A percentile compares a stretch with the other conserved stretches of the same genome.
phyloP scores from a whole-genome alignment of 2,113 vertebrate species.

The Hyperopisus bebe region DNA sequence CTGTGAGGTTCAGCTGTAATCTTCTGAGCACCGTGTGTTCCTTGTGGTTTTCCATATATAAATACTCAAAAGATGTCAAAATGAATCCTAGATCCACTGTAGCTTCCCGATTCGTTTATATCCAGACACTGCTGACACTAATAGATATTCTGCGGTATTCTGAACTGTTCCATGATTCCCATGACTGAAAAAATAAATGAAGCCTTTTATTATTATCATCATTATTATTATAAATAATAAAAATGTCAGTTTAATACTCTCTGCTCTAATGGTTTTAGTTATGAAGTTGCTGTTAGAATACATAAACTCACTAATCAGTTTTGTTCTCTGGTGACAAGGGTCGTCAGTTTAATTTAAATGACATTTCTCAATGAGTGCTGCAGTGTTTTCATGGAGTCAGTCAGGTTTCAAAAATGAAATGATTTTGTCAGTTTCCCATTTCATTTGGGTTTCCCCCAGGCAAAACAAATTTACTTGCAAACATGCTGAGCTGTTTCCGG shows the following conservation, averaged over 20 bases:
- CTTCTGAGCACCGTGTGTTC: neutral
- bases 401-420: neutral
- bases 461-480: slow-evolving; percentile 15
- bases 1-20: neutral
- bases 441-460: neutral
- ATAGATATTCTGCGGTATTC: neutral
- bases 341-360: slow-evolving; percentile 8
- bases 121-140: neutral
- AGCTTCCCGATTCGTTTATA: neutral
- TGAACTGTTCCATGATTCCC: neutral
- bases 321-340: neutral
- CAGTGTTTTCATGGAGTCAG: neutral
- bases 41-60: neutral
- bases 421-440: slow-evolving; percentile 5
- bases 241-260: neutral
- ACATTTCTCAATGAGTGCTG: neutral
- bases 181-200: neutral
- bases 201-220: neutral
- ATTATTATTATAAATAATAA: neutral
- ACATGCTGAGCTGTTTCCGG: neutral
- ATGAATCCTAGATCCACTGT: neutral
- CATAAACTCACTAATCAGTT: neutral
- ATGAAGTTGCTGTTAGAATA: neutral
- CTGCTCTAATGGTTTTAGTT: too few relatives aligned
- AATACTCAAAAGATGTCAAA: neutral